phyloP scores from a whole-genome alignment of 2,113 vertebrate genomes.

The Athene cunicularia region DNA sequence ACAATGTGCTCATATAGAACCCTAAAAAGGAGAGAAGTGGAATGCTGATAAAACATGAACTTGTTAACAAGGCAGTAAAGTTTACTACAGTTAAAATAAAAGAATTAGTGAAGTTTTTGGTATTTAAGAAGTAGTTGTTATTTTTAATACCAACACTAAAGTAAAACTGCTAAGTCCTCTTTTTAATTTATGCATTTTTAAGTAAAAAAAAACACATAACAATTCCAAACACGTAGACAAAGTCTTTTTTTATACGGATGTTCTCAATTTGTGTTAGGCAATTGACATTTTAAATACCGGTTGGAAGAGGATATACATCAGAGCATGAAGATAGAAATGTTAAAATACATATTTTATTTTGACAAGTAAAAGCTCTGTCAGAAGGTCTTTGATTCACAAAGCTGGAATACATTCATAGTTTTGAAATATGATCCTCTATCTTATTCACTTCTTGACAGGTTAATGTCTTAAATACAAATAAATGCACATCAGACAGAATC shows the following conservation, averaged over 20 bases:
- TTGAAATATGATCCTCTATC: slow-evolving; percentile 43
- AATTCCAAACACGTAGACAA: background rate
- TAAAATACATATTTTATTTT: slow-evolving; percentile 60
- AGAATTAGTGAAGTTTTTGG: background rate
- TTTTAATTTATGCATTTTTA: background rate
- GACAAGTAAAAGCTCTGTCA: slow-evolving; percentile 51
- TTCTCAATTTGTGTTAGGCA: slow-evolving; percentile 45
- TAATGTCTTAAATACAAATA: slow-evolving; percentile 52
- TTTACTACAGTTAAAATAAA: background rate
- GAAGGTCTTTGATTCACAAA: slow-evolving; percentile 51
- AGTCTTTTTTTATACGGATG: background rate
- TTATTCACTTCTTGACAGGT: slow-evolving; percentile 12
- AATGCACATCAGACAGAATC: slow-evolving; percentile 9
- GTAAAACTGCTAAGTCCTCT: background rate
- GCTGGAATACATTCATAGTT: slow-evolving; percentile 47
- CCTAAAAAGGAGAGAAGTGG: background rate
- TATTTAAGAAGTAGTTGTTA: background rate
- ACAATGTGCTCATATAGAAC: background rate
- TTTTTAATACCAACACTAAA: background rate
- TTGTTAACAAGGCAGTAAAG: background rate
- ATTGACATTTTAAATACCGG: slow-evolving; percentile 48
- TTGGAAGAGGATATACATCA: slow-evolving; percentile 50
- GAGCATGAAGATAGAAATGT: slow-evolving; percentile 42
- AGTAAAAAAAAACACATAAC: background rate
- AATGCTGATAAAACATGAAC: background rate